Conservation (phyloP, 2,113 vertebrate species). For the Ailuropoda melanoleuca region DNA sequence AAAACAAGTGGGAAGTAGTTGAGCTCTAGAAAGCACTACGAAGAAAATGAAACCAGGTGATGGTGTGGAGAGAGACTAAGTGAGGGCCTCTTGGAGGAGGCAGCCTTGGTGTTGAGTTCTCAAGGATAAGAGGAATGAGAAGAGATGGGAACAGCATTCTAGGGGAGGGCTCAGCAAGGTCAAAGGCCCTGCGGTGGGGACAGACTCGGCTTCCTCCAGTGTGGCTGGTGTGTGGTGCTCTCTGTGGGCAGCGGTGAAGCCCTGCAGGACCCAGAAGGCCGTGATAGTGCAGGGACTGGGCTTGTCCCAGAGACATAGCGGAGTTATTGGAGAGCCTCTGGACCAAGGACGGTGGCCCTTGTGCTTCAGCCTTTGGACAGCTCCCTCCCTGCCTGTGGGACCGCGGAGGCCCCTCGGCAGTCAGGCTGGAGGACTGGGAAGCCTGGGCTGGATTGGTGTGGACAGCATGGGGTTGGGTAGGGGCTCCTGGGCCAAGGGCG, state of each 20-base stretch:
- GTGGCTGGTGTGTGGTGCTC: neutral
- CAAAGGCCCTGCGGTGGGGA: neutral
- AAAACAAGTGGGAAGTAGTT: neutral
- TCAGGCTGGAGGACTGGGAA: neutral
- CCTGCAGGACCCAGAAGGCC: neutral
- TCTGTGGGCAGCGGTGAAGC: fast-evolving
- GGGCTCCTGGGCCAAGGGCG: neutral
- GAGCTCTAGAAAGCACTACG: neutral
- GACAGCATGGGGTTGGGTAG: neutral
- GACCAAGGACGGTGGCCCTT: fast-evolving
- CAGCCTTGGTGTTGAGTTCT: neutral
- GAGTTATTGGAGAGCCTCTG: neutral
- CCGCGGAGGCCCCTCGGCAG: fast-evolving
- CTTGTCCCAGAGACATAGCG: neutral
- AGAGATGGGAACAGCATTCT: neutral
- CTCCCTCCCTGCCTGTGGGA: neutral
- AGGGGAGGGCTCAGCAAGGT: neutral
- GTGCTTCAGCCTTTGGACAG: conserved; percentile 74
- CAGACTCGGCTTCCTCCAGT: neutral
- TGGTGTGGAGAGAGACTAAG: neutral
- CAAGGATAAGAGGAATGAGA: neutral
- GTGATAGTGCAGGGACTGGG: neutral
- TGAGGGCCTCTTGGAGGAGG: neutral
- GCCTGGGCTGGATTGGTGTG: conserved; percentile 64
- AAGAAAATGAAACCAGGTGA: neutral